Evolutionary conservation across 1,140 invertebrate species (phyloP), one percentile per base, ranked within the genome.

Genomic region (Zaprionus vittiger): DNA sequence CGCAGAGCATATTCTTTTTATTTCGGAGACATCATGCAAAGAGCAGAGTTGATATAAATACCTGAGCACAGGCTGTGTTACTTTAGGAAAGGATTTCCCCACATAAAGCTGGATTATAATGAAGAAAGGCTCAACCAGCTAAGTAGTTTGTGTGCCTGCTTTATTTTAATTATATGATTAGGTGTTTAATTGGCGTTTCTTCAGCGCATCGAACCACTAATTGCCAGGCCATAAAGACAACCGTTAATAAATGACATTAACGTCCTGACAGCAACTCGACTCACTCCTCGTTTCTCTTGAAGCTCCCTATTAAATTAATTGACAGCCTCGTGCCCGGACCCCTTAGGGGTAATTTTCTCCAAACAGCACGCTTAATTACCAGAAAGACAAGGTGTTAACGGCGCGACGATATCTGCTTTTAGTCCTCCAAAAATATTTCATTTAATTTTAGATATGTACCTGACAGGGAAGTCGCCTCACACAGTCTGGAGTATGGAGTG

Each of bases 161-260:
- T 57, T 6, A 44, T 47, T 59, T 68, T 26, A 57, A 68, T 59
- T 65, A 65, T 34, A 17, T 56, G 34, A 49, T 60, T 22, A 61
- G 34, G 15, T 26, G 31, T 37, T 44, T 52, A 52, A 64, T 52
- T 28, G 20, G 17, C 24, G 20, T 12, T 62, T 60, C 49, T n/a
- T n/a, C 22, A 14, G 12, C 56, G 41, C 38, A 62, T 70, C 65
- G 77, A 70, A 62, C 52, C 69, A 66, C 65, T 61, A 75, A 78
- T 78, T 75, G 67, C 68, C 49, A 14, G 52, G 71, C 72, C 79
- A 57, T 64, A 67, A 83, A 65, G 67, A 78, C 81, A 89, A 84
- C 84, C 73, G 76, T 81, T 89, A 89, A 89, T 89, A 90, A 89
- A 81, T 73, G 56, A 66, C 59, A 83, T 89, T 89, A 84, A 83